Conservation (phyloP, 1,140 invertebrate species). For the Phthorimaea operculella region DNA sequence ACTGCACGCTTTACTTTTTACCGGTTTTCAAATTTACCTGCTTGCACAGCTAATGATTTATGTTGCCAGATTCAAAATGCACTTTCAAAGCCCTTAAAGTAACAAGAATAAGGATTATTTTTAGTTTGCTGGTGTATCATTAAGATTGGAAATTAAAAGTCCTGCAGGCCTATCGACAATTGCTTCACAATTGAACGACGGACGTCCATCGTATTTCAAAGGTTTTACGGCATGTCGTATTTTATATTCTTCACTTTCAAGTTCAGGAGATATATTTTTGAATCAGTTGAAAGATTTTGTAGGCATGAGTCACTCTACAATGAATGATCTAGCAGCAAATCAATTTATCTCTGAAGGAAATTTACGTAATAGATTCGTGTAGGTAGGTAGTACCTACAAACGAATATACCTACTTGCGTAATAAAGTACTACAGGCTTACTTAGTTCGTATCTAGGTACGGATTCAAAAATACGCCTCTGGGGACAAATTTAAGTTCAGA, state of each 20-base stretch:
- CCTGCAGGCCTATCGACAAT: conserved; percentile 41
- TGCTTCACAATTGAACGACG: conserved; percentile 42
- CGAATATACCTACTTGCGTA: no score
- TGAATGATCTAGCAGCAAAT: no score
- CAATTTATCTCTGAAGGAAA: no score
- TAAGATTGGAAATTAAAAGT: conserved; percentile 11
- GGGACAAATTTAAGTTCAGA: neutral
- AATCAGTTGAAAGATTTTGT: no score
- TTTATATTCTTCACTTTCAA: conserved; percentile 28
- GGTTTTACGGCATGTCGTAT: conserved; percentile 46
- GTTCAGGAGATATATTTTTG: neutral
- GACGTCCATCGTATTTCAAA: conserved; percentile 44
- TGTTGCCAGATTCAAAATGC: neutral
- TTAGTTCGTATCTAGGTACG: no score
- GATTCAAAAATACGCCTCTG: no score
- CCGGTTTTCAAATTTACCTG: conserved; percentile 11
- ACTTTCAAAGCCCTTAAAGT: neutral
- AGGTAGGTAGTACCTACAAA: no score
- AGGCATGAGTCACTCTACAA: no score
- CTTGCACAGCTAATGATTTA: conserved; percentile 20
- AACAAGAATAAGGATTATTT: neutral
- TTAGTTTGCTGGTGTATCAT: neutral
- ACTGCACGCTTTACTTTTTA: conserved; percentile 20
- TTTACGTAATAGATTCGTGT: no score
- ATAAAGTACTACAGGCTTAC: no score